These are phyloP conservation scores for Pseudomugil gertrudae DNA, from an alignment of 2,797 vertebrate species.

Conservation along the genomic window DNA sequence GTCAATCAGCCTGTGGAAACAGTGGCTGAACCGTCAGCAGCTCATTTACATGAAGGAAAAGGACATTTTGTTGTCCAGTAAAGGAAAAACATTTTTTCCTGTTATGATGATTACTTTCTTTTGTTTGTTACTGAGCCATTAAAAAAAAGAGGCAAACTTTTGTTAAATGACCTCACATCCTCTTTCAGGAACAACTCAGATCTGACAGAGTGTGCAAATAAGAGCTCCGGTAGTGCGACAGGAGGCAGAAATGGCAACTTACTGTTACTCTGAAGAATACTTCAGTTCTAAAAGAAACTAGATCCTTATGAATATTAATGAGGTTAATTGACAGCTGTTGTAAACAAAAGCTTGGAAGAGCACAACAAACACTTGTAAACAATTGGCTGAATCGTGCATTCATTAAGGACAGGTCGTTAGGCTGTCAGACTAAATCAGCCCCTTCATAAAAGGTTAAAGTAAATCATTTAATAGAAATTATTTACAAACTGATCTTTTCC, in stretches of 20 bases:
- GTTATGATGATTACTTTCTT: slow-evolving; percentile 7
- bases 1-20: slow-evolving; percentile 45
- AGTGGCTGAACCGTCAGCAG: slow-evolving; percentile 15
- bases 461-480: slow-evolving; percentile 8
- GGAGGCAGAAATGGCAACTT: slow-evolving; percentile 55
- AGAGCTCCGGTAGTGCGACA: slow-evolving; percentile 44
- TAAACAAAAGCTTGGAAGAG: slow-evolving; percentile 65
- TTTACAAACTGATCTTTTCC: neutral
- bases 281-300: slow-evolving; percentile 51
- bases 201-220: slow-evolving; percentile 63
- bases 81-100: neutral
- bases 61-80: neutral
- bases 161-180: slow-evolving; percentile 50
- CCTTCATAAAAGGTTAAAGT: slow-evolving; percentile 48
- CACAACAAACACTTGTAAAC: slow-evolving; percentile 71
- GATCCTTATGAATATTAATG: slow-evolving; percentile 80
- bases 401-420: slow-evolving; percentile 50
- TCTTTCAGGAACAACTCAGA: slow-evolving; percentile 64
- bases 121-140: slow-evolving; percentile 47
- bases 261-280: slow-evolving; percentile 66
- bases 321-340: slow-evolving; percentile 72
- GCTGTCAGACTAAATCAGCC: slow-evolving; percentile 43
- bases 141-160: slow-evolving; percentile 36
- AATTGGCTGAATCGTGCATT: slow-evolving; percentile 51
- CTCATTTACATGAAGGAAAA: slow-evolving; percentile 16